Evolutionary conservation across 2,797 vertebrate species (phyloP).

Genomic region (Esox lucius): DNA sequence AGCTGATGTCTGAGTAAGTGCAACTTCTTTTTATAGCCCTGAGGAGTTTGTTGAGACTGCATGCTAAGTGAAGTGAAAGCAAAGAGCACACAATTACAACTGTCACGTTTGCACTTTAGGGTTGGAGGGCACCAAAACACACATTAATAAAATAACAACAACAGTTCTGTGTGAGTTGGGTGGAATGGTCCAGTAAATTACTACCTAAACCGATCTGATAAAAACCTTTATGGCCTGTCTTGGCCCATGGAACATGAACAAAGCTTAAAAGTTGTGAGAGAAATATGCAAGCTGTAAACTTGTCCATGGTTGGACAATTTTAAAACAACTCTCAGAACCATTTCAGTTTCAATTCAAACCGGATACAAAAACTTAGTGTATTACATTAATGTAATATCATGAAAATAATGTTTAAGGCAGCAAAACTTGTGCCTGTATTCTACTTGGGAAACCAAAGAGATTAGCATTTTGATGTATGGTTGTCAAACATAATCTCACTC

Average conservation of each 20-base stretch:
- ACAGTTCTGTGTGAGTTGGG: background rate
- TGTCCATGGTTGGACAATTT: constrained; percentile 17
- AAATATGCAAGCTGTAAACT: constrained; percentile 18
- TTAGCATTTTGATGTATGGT: background rate
- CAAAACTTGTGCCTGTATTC: background rate
- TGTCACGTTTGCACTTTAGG: background rate
- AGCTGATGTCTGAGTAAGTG: constrained; percentile 35
- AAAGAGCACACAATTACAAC: background rate
- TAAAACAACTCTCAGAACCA: constrained; percentile 12
- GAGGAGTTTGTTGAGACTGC: constrained; percentile 41
- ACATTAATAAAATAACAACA: background rate
- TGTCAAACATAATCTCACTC: constrained; percentile 7
- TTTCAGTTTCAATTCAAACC: background rate
- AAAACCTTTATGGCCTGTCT: background rate
- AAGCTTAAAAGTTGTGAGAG: constrained; percentile 35
- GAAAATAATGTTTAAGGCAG: background rate
- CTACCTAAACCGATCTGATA: background rate
- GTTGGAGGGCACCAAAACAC: background rate
- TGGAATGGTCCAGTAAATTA: background rate
- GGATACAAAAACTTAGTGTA: background rate
- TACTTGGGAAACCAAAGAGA: background rate
- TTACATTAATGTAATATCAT: background rate
- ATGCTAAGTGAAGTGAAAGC: constrained; percentile 45
- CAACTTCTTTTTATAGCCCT: constrained; percentile 61
- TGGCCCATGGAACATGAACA: constrained; percentile 49